Conservation (phyloP, 2,113 vertebrate genomes). For the Ursus arctos region DNA sequence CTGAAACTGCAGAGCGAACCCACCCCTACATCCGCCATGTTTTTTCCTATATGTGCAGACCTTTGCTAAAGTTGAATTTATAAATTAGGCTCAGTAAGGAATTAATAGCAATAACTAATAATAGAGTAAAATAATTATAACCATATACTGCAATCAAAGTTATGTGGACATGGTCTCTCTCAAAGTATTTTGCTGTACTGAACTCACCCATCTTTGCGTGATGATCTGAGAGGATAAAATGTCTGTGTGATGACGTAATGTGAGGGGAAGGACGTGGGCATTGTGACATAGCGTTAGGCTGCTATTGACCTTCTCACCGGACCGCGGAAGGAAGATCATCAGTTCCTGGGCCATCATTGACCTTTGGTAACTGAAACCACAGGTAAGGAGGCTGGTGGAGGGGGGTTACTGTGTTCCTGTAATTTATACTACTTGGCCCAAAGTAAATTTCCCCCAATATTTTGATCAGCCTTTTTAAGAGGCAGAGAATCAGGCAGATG, state of each 20-base stretch:
- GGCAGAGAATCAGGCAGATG: neutral
- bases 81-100: neutral
- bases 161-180: neutral
- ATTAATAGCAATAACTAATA: neutral
- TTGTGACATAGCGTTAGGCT: neutral
- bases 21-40: neutral
- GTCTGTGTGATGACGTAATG: neutral
- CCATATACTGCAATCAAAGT: neutral
- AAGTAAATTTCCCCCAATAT: conserved; percentile 1
- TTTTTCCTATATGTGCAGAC: neutral
- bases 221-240: neutral
- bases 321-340: neutral
- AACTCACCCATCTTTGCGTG: neutral
- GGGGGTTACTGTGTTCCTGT: neutral
- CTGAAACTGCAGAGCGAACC: neutral
- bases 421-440: neutral
- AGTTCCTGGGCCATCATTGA: neutral
- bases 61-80: neutral
- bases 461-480: conserved; percentile 47
- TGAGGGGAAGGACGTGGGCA: neutral
- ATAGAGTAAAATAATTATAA: neutral
- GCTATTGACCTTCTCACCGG: neutral
- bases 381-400: neutral
- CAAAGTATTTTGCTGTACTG: neutral
- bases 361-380: neutral